Base-by-base conservation (phyloP, 2,888 invertebrate genomes). In the Crioceris asparagi region DNA sequence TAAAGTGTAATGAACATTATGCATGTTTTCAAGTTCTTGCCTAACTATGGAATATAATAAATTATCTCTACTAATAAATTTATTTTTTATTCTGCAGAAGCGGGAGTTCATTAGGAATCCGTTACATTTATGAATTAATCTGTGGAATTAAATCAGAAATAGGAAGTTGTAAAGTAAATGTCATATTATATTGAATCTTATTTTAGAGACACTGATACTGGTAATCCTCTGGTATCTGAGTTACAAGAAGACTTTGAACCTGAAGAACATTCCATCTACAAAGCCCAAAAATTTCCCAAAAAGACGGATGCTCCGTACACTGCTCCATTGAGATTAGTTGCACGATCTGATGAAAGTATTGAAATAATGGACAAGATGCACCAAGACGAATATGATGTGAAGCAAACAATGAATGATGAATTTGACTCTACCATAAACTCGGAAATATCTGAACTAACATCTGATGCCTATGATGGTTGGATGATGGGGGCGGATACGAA, bases 161-260 rank as follows among this genome's bases (percentile, higher is more conserved):
- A n/a, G n/a, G n/a, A n/a, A n/a, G n/a, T n/a, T n/a, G n/a, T n/a
- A n/a, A n/a, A n/a, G n/a, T n/a, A n/a, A n/a, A n/a, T n/a, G n/a
- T n/a, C n/a, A n/a, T n/a, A n/a, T n/a, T n/a, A n/a, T n/a, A n/a
- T n/a, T n/a, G n/a, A n/a, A n/a, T n/a, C n/a, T n/a, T n/a, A n/a
- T n/a, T n/a, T n/a, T 39, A 82, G 82, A 54, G 84, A 84, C 40
- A 76, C 74, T 18, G 82, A 79, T 45, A 70, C 72, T 21, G 76
- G 72, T 5, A 87, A 86, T 67, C 87, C 87, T 16, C 67, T 83
- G 55, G 86, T 92, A 0, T 82, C 84, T 17, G 79, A 81, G 33
- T 81, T 83, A 48, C 83, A 85, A 62, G 90, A 91, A 57, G 90
- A 91, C 57, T 66, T 88, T 29, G 82, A 82, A 49, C 77, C 79